These are phyloP conservation scores for Hemitrygon akajei DNA, from an alignment of 2,797 vertebrate genomes.

Conservation along the genomic window DNA sequence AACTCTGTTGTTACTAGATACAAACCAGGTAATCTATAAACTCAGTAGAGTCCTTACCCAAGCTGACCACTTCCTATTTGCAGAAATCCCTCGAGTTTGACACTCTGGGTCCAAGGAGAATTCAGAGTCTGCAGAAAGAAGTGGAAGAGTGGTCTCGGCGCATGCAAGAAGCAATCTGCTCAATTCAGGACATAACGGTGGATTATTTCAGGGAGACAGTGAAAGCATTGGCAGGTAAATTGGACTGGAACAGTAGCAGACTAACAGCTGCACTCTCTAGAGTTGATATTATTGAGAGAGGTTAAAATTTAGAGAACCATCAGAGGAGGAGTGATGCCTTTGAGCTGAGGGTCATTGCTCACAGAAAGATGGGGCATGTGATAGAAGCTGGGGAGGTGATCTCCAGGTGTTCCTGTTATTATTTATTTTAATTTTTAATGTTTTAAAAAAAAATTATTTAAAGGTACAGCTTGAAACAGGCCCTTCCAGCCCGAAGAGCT, in stretches of 20 bases:
- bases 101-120: conserved; percentile 80
- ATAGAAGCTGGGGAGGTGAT: background rate
- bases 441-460: too few species aligned
- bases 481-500: too few species aligned
- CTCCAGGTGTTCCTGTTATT: too few species aligned
- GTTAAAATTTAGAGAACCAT: background rate
- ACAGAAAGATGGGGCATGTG: too few species aligned
- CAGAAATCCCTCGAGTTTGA: conserved; percentile 83
- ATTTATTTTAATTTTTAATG: too few species aligned
- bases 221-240: conserved; percentile 74
- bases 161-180: conserved; percentile 72
- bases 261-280: background rate
- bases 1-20: background rate
- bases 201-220: conserved; percentile 86
- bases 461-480: too few species aligned
- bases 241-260: too few species aligned
- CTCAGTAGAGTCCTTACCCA: background rate
- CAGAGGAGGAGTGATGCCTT: background rate
- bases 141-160: conserved; percentile 73
- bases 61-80: conserved; percentile 32
- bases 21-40: background rate
- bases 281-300: background rate
- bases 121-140: conserved; percentile 73
- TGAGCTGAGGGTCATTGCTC: background rate
- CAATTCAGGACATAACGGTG: conserved; percentile 89